A percentile compares a stretch with the other conserved stretches of the same genome.
phyloP scores from a whole-genome alignment of 2,888 invertebrate species.

The Thymelicus sylvestris region DNA sequence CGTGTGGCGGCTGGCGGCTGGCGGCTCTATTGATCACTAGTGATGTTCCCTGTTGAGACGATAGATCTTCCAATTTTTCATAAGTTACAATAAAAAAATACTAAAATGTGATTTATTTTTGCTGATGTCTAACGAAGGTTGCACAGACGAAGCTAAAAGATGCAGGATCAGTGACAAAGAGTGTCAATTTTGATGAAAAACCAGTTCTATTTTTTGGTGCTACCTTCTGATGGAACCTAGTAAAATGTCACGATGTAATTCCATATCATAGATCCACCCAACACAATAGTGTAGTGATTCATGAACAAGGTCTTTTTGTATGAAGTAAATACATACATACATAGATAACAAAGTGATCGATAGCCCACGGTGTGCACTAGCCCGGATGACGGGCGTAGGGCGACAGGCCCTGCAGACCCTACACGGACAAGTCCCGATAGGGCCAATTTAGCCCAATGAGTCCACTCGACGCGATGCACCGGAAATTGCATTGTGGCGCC shows the following conservation, averaged over 20 bases:
- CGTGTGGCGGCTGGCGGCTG: constrained; percentile 28
- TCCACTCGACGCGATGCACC: constrained; percentile 47
- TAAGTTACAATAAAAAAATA: neutral
- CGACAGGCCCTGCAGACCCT: constrained; percentile 55
- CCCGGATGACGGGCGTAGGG: constrained; percentile 66
- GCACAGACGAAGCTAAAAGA: no score
- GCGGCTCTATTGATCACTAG: constrained; percentile 40
- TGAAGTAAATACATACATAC: no score
- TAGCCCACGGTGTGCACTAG: constrained; percentile 46
- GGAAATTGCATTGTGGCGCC: constrained; percentile 64
- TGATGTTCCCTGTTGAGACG: constrained; percentile 22
- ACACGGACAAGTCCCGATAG: constrained; percentile 42
- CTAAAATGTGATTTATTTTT: no score
- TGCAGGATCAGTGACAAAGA: no score
- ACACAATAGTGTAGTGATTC: no score
- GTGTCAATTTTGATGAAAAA: no score
- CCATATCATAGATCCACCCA: no score
- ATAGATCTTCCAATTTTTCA: neutral
- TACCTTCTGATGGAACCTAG: no score
- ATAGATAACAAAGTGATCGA: neutral
- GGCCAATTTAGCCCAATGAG: constrained; percentile 67
- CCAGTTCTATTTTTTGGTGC: no score
- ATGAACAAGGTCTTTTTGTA: no score
- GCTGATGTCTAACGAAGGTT: no score
- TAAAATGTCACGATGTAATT: no score